Evolutionary conservation across 2,888 invertebrate species (phyloP), one percentile per base, ranked within the genome.

Genomic region (Malthinus flaveolus): DNA sequence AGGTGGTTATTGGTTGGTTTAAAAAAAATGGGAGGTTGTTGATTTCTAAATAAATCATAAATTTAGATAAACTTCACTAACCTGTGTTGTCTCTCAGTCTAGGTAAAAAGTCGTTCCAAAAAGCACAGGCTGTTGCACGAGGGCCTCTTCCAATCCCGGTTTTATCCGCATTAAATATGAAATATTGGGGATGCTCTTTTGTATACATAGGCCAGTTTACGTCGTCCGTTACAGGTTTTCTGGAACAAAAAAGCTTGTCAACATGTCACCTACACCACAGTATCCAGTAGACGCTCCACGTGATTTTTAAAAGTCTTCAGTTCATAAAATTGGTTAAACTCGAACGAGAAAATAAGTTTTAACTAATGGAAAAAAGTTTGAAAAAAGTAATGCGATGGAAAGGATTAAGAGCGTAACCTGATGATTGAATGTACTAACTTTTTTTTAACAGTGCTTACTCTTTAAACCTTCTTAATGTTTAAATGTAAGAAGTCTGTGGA

Each of bases 61-160:
- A n/a, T n/a, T n/a, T n/a, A n/a, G n/a, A n/a, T n/a, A n/a, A n/a
- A n/a, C n/a, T n/a, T n/a, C 13, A 62, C 75, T 66, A 79, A 87
- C 87, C 85, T 80, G 85, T 82, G 78, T 85, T 83, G 82, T 88
- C 89, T 78, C 87, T 85, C 68, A 97, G 87, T 78, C 91, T 89
- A 62, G 96, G 96, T 75, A 97, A 84, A 81, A 96, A 95, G 71
- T 93, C 90, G 74, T 95, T 95, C 97, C 97, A 97, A 80, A 97
- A 97, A 52, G 95, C 93, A 80, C 97, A 97, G 46, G 93, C 87
- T 47, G 90, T 85, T 69, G 95, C 87, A 73, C 96, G 81, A 8
- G 93, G 90, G 57, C 95, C 91, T 78, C 83, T 81, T 42, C 85
- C 84, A 62, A 83, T 80, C 62, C 88, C 90, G 57, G 83, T 83